A percentile compares a stretch with the other conserved stretches of the same genome.
Evolutionary conservation across 2,888 invertebrate species (phyloP).

Genomic region (Anoplius nigerrimus): DNA sequence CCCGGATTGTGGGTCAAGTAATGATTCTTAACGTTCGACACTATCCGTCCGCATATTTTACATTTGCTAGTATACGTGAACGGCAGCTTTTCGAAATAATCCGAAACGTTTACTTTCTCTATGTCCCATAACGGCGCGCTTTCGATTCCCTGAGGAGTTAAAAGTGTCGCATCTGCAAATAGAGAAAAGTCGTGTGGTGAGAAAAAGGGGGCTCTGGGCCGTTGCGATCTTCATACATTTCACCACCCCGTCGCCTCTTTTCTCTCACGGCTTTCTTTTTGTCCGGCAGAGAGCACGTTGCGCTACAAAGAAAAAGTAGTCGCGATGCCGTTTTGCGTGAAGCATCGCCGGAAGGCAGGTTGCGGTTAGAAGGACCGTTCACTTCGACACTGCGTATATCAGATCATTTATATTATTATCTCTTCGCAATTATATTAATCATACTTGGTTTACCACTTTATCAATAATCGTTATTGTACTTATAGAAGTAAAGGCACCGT

Average conservation of each 20-base stretch:
- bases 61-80: constrained; percentile 63
- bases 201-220: background rate
- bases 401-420: constrained; percentile 16
- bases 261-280: too few species aligned
- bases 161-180: constrained; percentile 68
- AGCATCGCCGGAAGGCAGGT: too few species aligned
- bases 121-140: constrained; percentile 59
- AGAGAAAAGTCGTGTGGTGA: constrained; percentile 52
- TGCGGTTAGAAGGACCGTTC: too few species aligned
- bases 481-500: constrained; percentile 66
- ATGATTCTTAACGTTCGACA: constrained; percentile 69
- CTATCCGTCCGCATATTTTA: constrained; percentile 70
- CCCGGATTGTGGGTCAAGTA: constrained; percentile 67
- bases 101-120: constrained; percentile 61
- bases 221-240: too few species aligned
- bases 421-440: constrained; percentile 1
- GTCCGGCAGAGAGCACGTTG: too few species aligned
- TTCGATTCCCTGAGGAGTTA: constrained; percentile 62
- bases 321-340: too few species aligned
- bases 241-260: too few species aligned
- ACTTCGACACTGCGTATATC: constrained; percentile 11
- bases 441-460: constrained; percentile 29
- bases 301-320: too few species aligned
- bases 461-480: constrained; percentile 62
- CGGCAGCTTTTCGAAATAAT: constrained; percentile 63